Percentiles rank a stretch among this genome's conserved stretches.
These are phyloP conservation scores for Phalacrocorax pelagicus DNA, from an alignment of 2,113 vertebrate genomes.

Conservation along the genomic window DNA sequence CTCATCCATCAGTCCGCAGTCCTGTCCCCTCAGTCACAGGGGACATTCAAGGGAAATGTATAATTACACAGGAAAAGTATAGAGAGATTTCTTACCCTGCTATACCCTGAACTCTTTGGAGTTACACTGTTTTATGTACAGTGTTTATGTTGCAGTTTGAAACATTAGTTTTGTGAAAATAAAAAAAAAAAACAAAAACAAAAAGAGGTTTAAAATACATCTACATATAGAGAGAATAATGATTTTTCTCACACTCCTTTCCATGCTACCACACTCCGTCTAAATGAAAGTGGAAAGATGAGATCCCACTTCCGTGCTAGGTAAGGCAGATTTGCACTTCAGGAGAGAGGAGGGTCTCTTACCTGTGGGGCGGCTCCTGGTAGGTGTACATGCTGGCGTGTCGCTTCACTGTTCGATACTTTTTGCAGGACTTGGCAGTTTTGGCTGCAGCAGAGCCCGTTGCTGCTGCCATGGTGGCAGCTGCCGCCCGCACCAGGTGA, in stretches of 20 bases:
- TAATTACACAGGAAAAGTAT: neutral
- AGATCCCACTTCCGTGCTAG: neutral
- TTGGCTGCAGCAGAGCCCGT: conserved; percentile 56
- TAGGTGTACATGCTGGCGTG: conserved; percentile 82
- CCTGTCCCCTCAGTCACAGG: neutral
- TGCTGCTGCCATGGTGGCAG: conserved; percentile 62
- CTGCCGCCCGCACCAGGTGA: neutral
- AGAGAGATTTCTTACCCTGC: neutral
- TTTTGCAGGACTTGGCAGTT: conserved; percentile 75
- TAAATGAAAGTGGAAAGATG: fast-evolving
- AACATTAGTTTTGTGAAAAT: neutral
- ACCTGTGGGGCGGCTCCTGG: conserved; percentile 86
- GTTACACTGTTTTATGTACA: neutral
- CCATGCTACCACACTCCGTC: fast-evolving
- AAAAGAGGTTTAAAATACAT: neutral
- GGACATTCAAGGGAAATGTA: neutral
- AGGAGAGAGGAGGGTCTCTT: conserved; percentile 16
- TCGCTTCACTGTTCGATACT: conserved; percentile 79
- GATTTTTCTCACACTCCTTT: neutral
- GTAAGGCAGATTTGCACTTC: fast-evolving
- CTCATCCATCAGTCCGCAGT: neutral
- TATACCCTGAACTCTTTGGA: neutral
- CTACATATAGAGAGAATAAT: neutral
- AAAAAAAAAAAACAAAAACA: neutral
- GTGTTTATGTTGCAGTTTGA: neutral